Percentiles rank a stretch among this genome's conserved stretches.
Conservation (phyloP, 2,797 vertebrate species). For the Apodemus agrarius region DNA sequence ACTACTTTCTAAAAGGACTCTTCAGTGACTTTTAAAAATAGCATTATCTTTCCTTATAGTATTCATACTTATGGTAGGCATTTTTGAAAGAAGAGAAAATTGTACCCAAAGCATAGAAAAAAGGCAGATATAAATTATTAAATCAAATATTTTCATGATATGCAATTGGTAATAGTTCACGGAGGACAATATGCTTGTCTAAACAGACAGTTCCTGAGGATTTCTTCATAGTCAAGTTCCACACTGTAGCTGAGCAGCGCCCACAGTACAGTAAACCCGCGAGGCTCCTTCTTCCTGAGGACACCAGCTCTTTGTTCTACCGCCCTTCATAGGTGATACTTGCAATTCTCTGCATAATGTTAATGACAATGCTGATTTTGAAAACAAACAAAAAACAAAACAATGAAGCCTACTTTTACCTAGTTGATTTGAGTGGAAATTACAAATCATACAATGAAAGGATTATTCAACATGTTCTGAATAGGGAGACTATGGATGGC, state of each 20-base stretch:
- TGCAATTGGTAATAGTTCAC: neutral
- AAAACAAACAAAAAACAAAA: neutral
- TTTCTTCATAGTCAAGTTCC: neutral
- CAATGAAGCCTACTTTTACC: neutral
- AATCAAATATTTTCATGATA: neutral
- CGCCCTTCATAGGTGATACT: accelerated
- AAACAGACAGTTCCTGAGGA: neutral
- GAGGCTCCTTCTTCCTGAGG: neutral
- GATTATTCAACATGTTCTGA: neutral
- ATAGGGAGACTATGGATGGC: neutral
- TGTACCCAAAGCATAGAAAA: neutral
- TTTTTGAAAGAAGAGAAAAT: slow-evolving; percentile 33
- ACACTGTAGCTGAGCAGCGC: neutral
- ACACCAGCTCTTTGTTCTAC: neutral
- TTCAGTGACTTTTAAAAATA: neutral
- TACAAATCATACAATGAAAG: neutral
- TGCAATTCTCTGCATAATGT: neutral
- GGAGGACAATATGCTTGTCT: neutral
- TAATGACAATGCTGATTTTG: neutral
- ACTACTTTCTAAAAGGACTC: neutral
- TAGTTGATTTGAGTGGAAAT: neutral
- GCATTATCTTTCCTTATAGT: neutral
- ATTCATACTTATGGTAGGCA: neutral
- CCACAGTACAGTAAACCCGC: neutral
- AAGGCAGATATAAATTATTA: neutral